phyloP scores from a whole-genome alignment of 1,140 invertebrate species.

The Penaeus japonicus region DNA sequence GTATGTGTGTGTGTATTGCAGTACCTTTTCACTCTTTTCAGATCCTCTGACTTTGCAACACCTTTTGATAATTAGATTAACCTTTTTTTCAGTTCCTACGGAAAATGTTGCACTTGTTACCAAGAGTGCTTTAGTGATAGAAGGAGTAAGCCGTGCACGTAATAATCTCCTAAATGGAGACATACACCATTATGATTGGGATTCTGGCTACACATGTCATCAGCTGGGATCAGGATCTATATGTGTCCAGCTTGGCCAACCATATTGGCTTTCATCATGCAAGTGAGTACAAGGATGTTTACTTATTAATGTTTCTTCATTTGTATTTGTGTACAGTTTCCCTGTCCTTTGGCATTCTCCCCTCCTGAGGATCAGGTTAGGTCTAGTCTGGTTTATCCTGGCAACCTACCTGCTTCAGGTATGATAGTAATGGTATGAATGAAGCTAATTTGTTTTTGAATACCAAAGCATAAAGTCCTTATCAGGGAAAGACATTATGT shows the following conservation, averaged over 20 bases:
- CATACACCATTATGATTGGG: slow-evolving; percentile 95
- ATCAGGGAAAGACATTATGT: no score
- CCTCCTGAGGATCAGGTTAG: not conserved
- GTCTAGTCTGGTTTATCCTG: not conserved
- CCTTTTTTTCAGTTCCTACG: slow-evolving; percentile 72
- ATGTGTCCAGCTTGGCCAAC: slow-evolving; percentile 93
- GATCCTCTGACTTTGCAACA: no score
- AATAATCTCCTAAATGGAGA: slow-evolving; percentile 98
- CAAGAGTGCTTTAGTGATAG: slow-evolving; percentile 89
- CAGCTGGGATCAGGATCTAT: slow-evolving; percentile 95
- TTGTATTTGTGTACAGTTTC: no score
- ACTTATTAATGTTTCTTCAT: no score
- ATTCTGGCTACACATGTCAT: slow-evolving; percentile 98
- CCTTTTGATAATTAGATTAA: not conserved
- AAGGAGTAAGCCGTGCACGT: slow-evolving; percentile 89
- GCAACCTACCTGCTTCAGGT: not conserved
- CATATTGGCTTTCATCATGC: slow-evolving; percentile 91
- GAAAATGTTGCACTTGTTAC: slow-evolving; percentile 92
- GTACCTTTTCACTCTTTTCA: no score
- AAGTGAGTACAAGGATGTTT: slow-evolving; percentile 68
- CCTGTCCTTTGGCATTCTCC: not conserved
- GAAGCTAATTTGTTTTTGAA: no score
- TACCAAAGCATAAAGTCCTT: no score
- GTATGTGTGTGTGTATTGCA: no score
- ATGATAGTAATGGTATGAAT: no score